These are phyloP conservation scores for Notiomystis cincta DNA, from an alignment of 2,113 vertebrate genomes.

Conservation along the genomic window DNA sequence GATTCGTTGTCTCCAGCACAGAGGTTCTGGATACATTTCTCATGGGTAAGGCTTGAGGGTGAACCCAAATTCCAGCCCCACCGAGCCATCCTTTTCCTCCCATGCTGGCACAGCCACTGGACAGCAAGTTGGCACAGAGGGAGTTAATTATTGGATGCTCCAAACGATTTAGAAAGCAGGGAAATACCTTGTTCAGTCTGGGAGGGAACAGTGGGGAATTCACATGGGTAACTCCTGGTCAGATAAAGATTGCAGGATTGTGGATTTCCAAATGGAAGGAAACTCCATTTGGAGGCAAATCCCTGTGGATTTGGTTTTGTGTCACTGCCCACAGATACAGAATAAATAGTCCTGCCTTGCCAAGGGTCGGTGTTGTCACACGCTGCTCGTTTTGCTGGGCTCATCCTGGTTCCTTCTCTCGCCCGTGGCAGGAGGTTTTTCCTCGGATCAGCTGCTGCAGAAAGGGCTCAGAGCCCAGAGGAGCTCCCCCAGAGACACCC, in stretches of 20 bases:
- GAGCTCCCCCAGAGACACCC: background rate
- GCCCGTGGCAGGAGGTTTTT: slow-evolving; percentile 24
- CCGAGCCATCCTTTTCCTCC: background rate
- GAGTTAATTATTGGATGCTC: background rate
- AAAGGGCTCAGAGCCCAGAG: background rate
- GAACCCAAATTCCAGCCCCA: background rate
- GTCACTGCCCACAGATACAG: background rate
- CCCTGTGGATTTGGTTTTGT: background rate
- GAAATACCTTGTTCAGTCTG: background rate
- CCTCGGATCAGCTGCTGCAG: background rate
- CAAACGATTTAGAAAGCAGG: background rate
- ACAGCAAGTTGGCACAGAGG: background rate
- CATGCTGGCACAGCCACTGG: background rate
- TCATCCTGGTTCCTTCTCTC: background rate
- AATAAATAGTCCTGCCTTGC: background rate
- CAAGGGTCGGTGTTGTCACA: background rate
- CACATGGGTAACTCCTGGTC: background rate
- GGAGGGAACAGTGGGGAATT: background rate
- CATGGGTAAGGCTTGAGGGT: slow-evolving; percentile 63
- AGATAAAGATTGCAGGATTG: background rate
- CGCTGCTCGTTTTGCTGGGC: background rate
- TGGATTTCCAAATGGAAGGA: background rate
- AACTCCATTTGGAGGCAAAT: background rate
- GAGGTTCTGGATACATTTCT: slow-evolving; percentile 75
- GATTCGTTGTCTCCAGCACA: slow-evolving; percentile 76